Evolutionary conservation across 1,140 invertebrate species (phyloP).

Genomic region (Goniozus legneri): DNA sequence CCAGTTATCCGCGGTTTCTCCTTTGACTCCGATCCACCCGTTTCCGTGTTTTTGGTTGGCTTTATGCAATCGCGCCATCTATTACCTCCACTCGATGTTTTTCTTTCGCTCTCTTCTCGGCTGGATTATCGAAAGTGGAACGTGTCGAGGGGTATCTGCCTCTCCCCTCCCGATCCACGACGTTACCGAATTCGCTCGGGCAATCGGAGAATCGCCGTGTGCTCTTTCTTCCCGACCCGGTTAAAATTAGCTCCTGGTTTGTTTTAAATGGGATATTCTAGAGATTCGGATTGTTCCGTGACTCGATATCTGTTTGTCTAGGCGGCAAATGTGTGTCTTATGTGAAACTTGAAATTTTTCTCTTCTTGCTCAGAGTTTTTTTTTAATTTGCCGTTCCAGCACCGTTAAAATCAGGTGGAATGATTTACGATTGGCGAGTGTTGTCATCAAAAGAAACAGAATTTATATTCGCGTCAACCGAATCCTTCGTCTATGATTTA

Average conservation of each 20-base stretch:
- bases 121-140: too few species aligned
- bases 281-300: too few species aligned
- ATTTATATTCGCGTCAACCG: conserved; percentile 11
- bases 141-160: not conserved
- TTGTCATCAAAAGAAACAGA: conserved; percentile 13
- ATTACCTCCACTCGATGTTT: not conserved
- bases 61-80: conserved; percentile 6
- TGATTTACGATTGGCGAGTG: conserved; percentile 3
- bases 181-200: too few species aligned
- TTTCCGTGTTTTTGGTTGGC: conserved; percentile 28
- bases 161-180: too few species aligned
- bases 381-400: not conserved
- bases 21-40: conserved; percentile 7
- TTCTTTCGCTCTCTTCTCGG: not conserved
- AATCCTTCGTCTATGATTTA: conserved; percentile 19
- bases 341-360: too few species aligned
- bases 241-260: too few species aligned
- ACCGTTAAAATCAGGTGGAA: not conserved
- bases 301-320: too few species aligned
- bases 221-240: too few species aligned
- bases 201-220: too few species aligned
- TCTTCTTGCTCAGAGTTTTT: too few species aligned
- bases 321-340: too few species aligned
- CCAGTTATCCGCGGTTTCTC: conserved; percentile 4
- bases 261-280: too few species aligned